phyloP scores from a whole-genome alignment of 2,797 vertebrate species.

The Anableps anableps region DNA sequence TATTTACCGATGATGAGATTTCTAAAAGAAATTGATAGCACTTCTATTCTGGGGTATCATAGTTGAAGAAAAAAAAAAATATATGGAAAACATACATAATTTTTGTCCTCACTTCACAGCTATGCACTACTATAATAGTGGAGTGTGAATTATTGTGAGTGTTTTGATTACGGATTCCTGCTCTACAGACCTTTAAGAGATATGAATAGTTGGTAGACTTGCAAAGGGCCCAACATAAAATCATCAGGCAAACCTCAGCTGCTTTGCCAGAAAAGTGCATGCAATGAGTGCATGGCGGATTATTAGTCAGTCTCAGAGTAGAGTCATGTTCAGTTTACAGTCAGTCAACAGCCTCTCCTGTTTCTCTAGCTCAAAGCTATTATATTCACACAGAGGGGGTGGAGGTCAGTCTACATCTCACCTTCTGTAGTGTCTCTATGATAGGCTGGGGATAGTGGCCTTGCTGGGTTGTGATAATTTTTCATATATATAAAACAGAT shows the following conservation, averaged over 20 bases:
- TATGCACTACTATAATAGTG: not conserved
- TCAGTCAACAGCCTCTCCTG: slow-evolving; percentile 63
- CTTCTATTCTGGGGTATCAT: not conserved
- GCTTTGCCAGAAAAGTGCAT: slow-evolving; percentile 38
- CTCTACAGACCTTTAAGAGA: slow-evolving; percentile 22
- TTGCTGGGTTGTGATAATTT: slow-evolving; percentile 21
- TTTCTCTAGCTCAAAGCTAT: slow-evolving; percentile 61
- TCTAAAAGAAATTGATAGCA: not conserved
- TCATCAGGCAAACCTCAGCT: slow-evolving; percentile 43
- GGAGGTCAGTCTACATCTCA: slow-evolving; percentile 68
- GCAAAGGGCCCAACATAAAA: slow-evolving; percentile 44
- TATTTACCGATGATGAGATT: not conserved
- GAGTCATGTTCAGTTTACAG: slow-evolving; percentile 68
- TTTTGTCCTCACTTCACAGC: not conserved
- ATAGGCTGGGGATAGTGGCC: slow-evolving; percentile 51
- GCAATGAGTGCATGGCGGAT: slow-evolving; percentile 44
- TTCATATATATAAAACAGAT: slow-evolving; percentile 4
- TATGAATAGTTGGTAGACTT: slow-evolving; percentile 20
- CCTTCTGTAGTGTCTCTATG: slow-evolving; percentile 44
- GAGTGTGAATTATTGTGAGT: not conserved
- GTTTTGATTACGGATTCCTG: slow-evolving; percentile 9
- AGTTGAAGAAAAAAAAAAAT: not conserved
- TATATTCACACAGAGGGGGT: slow-evolving; percentile 52
- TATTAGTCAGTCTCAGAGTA: slow-evolving; percentile 58
- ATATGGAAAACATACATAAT: not conserved